Conservation (phyloP, 1,140 invertebrate genomes). For the Vollenhovia emeryi region DNA sequence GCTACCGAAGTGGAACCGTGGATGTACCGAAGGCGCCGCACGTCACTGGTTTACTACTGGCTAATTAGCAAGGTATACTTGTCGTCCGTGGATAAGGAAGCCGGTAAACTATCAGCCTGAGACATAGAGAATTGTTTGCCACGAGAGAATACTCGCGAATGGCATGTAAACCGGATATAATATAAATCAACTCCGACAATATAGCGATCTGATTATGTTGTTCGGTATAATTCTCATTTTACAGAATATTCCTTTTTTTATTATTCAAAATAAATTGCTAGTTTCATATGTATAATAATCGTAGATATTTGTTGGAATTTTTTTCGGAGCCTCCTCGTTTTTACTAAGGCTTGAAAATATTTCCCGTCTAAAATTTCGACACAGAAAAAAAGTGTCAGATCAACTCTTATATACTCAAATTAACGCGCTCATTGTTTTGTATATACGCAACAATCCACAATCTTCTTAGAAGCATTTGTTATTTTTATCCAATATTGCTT, state of each 20-base stretch:
- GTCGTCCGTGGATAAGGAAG: constrained; percentile 21
- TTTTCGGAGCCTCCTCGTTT: not conserved
- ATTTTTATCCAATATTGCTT: too few species aligned
- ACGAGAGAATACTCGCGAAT: constrained; percentile 9
- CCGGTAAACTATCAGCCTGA: constrained; percentile 1
- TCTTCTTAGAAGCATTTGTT: too few species aligned
- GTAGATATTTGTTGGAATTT: not conserved
- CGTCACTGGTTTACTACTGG: constrained; percentile 30
- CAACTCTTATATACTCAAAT: too few species aligned
- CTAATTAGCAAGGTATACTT: constrained; percentile 43
- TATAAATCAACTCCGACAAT: constrained; percentile 16
- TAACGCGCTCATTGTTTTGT: too few species aligned
- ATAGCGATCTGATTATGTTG: not conserved
- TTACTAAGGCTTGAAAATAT: not conserved
- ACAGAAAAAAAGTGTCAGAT: too few species aligned
- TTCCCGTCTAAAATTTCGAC: not conserved
- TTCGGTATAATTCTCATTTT: not conserved
- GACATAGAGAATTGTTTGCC: not conserved
- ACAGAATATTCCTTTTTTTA: not conserved
- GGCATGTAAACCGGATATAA: not conserved
- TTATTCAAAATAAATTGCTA: not conserved
- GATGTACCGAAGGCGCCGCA: not conserved
- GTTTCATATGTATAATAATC: not conserved
- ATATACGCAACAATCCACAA: too few species aligned
- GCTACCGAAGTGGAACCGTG: not conserved